Percentiles rank a stretch among this genome's conserved stretches.
Evolutionary conservation across 2,888 invertebrate species (phyloP).

Genomic region (Scaptomyza parva): DNA sequence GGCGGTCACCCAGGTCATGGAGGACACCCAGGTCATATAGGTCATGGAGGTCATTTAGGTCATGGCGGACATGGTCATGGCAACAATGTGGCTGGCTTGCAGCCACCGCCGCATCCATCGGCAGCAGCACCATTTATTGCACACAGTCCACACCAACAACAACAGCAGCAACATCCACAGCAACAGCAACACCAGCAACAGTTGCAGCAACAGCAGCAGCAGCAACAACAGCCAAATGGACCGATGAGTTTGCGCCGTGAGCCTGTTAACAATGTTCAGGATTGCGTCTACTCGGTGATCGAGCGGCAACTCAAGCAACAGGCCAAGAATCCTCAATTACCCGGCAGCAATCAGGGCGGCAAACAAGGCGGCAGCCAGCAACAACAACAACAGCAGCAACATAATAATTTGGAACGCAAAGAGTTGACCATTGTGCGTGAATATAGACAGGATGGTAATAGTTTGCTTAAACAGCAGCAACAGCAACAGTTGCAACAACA

Average conservation of each 20-base stretch:
- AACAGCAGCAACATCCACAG: slow-evolving; percentile 15
- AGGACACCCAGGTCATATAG: background rate
- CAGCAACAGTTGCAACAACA: slow-evolving; percentile 40
- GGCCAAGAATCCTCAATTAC: slow-evolving; percentile 85
- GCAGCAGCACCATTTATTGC: slow-evolving; percentile 4
- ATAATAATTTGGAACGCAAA: slow-evolving; percentile 69
- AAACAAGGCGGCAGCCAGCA: slow-evolving; percentile 37
- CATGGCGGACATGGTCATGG: slow-evolving; percentile 28
- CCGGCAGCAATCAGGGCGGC: slow-evolving; percentile 38
- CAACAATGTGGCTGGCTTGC: slow-evolving; percentile 61
- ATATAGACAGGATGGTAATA: slow-evolving; percentile 82
- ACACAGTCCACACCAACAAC: slow-evolving; percentile 19
- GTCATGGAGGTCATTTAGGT: background rate
- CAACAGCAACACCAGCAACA: slow-evolving; percentile 27
- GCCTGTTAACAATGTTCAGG: slow-evolving; percentile 89
- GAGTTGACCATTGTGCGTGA: slow-evolving; percentile 85
- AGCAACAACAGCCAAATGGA: slow-evolving; percentile 45
- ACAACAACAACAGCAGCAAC: slow-evolving; percentile 55
- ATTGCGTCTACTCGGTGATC: slow-evolving; percentile 93
- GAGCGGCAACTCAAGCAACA: slow-evolving; percentile 91
- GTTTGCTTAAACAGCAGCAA: slow-evolving; percentile 71
- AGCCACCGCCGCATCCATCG: slow-evolving; percentile 58
- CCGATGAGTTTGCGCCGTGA: slow-evolving; percentile 75
- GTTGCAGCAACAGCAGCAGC: slow-evolving; percentile 2
- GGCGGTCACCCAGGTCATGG: background rate